Conservation (phyloP, 2,113 vertebrate species). For the Platycercus adscitus region DNA sequence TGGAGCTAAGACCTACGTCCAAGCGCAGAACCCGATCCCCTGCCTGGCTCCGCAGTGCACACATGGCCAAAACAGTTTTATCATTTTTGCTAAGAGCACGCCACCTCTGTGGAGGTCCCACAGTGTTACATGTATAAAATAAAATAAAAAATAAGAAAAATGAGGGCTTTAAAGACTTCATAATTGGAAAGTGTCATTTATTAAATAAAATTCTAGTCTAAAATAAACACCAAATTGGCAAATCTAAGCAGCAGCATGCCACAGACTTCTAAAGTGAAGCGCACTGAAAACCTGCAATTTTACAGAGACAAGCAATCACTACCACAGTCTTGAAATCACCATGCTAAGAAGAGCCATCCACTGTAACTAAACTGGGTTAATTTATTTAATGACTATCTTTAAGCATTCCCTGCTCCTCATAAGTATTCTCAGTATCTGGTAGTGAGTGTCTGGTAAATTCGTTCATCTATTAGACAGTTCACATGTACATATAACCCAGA, state of each 20-base stretch:
- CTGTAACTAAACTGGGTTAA: neutral
- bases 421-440: neutral
- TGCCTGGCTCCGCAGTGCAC: neutral
- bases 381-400: neutral
- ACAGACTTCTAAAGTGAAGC: neutral
- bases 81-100: neutral
- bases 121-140: neutral
- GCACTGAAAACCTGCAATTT: neutral
- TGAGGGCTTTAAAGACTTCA: neutral
- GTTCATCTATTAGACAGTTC: neutral
- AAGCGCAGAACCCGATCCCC: neutral
- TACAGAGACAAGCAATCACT: neutral
- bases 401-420: neutral
- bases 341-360: neutral
- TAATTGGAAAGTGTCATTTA: neutral
- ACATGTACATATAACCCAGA: neutral
- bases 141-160: neutral
- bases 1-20: neutral
- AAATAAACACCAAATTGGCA: neutral
- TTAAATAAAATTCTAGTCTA: neutral
- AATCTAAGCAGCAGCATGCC: neutral
- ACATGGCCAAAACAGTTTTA: neutral
- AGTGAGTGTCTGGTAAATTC: too few species aligned
- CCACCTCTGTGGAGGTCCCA: fast-evolving
- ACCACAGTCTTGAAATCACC: neutral